These are phyloP conservation scores for Ornithoptera priamus DNA, from an alignment of 2,888 invertebrate genomes.

Conservation along the genomic window DNA sequence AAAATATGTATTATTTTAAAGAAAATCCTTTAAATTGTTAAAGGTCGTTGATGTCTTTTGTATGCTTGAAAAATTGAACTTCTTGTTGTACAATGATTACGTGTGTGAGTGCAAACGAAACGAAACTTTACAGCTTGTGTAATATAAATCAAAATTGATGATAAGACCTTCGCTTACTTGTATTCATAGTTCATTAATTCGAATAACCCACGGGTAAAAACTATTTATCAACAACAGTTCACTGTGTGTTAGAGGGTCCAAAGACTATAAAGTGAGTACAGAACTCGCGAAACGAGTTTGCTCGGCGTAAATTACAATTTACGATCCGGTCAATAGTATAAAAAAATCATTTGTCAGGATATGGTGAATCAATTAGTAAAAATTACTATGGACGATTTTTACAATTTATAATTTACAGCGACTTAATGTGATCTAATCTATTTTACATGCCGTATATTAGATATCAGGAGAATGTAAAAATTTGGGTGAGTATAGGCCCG, in stretches of 20 bases:
- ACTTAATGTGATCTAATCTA: background rate
- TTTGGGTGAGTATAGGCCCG: too few relatives aligned
- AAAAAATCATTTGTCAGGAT: slow-evolving; percentile 26
- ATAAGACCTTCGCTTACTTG: too few relatives aligned
- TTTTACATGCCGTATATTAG: background rate
- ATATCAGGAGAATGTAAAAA: too few relatives aligned
- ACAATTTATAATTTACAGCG: background rate
- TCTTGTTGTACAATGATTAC: too few relatives aligned
- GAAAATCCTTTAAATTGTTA: too few relatives aligned
- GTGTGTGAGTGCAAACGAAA: too few relatives aligned
- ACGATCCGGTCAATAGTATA: slow-evolving; percentile 29
- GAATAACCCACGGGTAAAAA: slow-evolving; percentile 14
- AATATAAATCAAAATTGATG: too few relatives aligned
- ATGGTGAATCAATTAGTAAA: slow-evolving; percentile 31
- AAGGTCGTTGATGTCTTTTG: too few relatives aligned
- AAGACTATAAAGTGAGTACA: slow-evolving; percentile 25
- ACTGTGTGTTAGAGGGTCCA: slow-evolving; percentile 7
- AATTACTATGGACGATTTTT: slow-evolving; percentile 20
- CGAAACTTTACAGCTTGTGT: too few relatives aligned
- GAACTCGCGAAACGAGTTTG: slow-evolving; percentile 32
- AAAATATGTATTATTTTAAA: too few relatives aligned
- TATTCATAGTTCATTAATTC: slow-evolving; percentile 7
- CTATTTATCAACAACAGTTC: slow-evolving; percentile 10
- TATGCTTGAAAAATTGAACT: too few relatives aligned
- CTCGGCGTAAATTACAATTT: slow-evolving; percentile 33